Conservation (phyloP, 1,140 invertebrate species). For the Homarus americanus region DNA sequence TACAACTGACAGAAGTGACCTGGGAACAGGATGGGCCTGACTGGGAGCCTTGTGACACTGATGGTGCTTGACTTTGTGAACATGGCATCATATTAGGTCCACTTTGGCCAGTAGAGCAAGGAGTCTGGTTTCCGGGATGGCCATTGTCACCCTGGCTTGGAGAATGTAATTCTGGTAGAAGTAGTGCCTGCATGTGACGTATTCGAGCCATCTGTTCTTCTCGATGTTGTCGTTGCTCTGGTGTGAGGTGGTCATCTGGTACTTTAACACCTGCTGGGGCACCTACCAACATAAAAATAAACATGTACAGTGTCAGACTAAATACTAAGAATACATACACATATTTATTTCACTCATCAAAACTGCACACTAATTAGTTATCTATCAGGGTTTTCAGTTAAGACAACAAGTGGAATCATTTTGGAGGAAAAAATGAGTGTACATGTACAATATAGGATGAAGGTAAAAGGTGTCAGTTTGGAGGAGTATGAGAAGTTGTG, state of each 20-base stretch:
- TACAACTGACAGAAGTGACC: slow-evolving; percentile 65
- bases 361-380: too few relatives aligned
- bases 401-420: too few relatives aligned
- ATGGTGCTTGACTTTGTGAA: slow-evolving; percentile 70
- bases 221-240: slow-evolving; percentile 94
- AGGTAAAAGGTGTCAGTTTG: too few relatives aligned
- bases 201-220: slow-evolving; percentile 95
- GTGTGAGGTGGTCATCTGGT: slow-evolving; percentile 97
- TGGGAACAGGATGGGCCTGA: slow-evolving; percentile 58
- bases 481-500: too few relatives aligned
- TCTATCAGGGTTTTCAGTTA: too few relatives aligned
- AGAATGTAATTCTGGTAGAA: slow-evolving; percentile 88
- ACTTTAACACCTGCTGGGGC: slow-evolving; percentile 77
- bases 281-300: slow-evolving; percentile 35
- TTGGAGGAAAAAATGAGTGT: too few relatives aligned
- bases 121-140: slow-evolving; percentile 27
- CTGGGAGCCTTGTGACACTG: slow-evolving; percentile 63
- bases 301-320: too few relatives aligned
- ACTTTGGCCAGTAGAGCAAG: slow-evolving; percentile 26
- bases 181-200: slow-evolving; percentile 93
- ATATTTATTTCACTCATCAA: too few relatives aligned
- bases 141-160: slow-evolving; percentile 49
- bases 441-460: too few relatives aligned
- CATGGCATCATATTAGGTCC: slow-evolving; percentile 73
- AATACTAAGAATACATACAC: too few relatives aligned